Percentiles rank a stretch among this genome's conserved stretches.
These are phyloP conservation scores for Diplolepis rosae DNA, from an alignment of 2,888 invertebrate genomes.

Conservation along the genomic window DNA sequence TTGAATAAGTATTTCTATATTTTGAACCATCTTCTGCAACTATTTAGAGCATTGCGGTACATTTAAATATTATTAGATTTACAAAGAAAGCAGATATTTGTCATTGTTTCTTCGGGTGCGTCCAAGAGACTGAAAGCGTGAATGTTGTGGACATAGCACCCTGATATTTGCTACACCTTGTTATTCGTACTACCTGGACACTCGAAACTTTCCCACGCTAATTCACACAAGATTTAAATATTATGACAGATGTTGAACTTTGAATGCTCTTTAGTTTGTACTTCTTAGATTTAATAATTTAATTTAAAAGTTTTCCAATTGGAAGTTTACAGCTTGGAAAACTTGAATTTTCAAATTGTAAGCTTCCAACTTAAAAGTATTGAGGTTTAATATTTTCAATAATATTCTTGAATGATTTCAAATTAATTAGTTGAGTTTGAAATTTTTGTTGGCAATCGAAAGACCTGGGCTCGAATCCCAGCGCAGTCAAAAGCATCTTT, in stretches of 20 bases:
- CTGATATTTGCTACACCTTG: not conserved
- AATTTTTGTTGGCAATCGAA: too few relatives aligned
- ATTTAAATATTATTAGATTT: not conserved
- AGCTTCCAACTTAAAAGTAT: not conserved
- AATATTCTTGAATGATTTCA: not conserved
- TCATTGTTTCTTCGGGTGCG: conserved; percentile 57
- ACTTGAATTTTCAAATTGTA: not conserved
- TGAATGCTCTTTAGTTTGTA: not conserved
- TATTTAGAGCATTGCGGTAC: not conserved
- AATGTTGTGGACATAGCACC: conserved; percentile 31
- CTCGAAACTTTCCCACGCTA: not conserved
- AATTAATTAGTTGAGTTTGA: too few relatives aligned
- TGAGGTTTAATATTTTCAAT: not conserved
- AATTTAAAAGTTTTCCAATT: not conserved
- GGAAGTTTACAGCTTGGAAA: not conserved
- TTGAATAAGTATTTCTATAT: not conserved
- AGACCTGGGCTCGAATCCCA: too few relatives aligned
- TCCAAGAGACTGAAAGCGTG: conserved; percentile 54
- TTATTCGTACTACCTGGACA: conserved; percentile 30
- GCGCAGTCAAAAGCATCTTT: too few relatives aligned
- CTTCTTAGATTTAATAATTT: not conserved
- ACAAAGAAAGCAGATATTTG: conserved; percentile 9
- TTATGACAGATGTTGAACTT: not conserved
- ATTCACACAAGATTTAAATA: too few relatives aligned
- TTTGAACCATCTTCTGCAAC: not conserved